These are phyloP conservation scores for Alligator mississippiensis DNA, from an alignment of 2,113 vertebrate genomes.

Conservation along the genomic window DNA sequence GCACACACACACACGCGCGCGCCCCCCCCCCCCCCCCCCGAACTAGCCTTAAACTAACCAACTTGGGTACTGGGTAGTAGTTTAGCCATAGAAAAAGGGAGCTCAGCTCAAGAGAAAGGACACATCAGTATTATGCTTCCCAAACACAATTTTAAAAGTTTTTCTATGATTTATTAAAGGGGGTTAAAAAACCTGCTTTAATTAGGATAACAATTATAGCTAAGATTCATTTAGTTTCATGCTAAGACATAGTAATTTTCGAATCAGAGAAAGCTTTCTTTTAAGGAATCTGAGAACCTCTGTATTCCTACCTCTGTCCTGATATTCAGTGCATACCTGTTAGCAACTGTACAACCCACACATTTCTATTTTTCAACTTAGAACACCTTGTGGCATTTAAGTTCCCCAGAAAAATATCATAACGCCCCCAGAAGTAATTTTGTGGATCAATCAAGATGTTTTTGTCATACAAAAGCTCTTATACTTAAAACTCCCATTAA, in stretches of 20 bases:
- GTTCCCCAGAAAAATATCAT: conserved; percentile 58
- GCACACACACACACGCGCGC: too few species aligned
- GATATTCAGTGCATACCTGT: conserved; percentile 53
- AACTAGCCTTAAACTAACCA: too few species aligned
- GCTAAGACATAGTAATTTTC: conserved; percentile 32
- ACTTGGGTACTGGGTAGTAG: too few species aligned
- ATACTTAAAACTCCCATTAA: conserved; percentile 39
- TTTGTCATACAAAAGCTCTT: conserved; percentile 58
- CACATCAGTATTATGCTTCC: fast-evolving
- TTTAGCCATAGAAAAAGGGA: too few species aligned
- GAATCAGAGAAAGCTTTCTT: conserved; percentile 51
- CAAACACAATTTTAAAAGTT: background rate
- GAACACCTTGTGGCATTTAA: conserved; percentile 70
- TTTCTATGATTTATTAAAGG: background rate
- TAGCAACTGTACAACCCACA: conserved; percentile 68
- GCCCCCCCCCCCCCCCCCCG: too few species aligned
- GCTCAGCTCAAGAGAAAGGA: background rate
- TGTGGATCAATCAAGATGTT: conserved; percentile 52
- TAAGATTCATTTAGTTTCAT: background rate
- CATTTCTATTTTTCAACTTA: conserved; percentile 65
- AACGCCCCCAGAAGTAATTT: conserved; percentile 59
- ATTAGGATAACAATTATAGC: conserved; percentile 18
- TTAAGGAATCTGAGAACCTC: conserved; percentile 49
- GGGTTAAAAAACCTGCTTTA: conserved; percentile 10
- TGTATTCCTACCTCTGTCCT: conserved; percentile 50